phyloP scores from a whole-genome alignment of 2,113 vertebrate species.

The Lota lota region DNA sequence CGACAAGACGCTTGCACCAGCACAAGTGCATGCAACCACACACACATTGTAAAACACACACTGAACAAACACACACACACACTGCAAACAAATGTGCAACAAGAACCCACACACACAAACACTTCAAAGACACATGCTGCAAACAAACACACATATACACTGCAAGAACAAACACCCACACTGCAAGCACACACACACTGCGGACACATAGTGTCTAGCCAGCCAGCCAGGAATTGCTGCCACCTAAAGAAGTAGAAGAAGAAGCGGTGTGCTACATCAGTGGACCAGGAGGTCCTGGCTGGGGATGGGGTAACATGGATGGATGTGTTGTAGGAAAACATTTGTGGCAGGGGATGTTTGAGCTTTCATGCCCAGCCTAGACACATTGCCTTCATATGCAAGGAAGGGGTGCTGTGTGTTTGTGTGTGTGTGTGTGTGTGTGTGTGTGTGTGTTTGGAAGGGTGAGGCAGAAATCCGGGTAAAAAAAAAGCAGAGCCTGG shows the following conservation, averaged over 20 bases:
- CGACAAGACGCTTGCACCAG: too few species aligned
- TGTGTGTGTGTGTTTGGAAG: not conserved
- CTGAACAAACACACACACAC: too few species aligned
- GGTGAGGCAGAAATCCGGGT: conserved; percentile 42
- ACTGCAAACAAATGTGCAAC: conserved; percentile 41
- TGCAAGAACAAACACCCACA: not conserved
- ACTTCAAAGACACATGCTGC: too few species aligned
- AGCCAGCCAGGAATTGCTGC: conserved; percentile 87
- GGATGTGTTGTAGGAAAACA: conserved; percentile 82
- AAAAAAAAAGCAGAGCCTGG: conserved; percentile 77
- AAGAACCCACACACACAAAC: conserved; percentile 25
- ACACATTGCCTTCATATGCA: conserved; percentile 71
- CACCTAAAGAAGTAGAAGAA: conserved; percentile 67
- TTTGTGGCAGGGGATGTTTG: conserved; percentile 78
- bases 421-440: not conserved
- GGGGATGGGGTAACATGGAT: conserved; percentile 80
- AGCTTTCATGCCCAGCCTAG: conserved; percentile 75
- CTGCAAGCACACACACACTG: conserved; percentile 16
- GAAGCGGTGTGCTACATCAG: not conserved
- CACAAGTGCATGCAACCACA: too few species aligned
- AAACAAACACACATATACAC: conserved; percentile 9
- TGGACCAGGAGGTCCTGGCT: conserved; percentile 67
- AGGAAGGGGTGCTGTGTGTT: conserved; percentile 21
- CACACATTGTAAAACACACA: too few species aligned
- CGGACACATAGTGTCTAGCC: conserved; percentile 73